Evolutionary conservation across 2,113 vertebrate species (phyloP), one percentile per base, ranked within the genome.

Genomic region (Azemiops feae): DNA sequence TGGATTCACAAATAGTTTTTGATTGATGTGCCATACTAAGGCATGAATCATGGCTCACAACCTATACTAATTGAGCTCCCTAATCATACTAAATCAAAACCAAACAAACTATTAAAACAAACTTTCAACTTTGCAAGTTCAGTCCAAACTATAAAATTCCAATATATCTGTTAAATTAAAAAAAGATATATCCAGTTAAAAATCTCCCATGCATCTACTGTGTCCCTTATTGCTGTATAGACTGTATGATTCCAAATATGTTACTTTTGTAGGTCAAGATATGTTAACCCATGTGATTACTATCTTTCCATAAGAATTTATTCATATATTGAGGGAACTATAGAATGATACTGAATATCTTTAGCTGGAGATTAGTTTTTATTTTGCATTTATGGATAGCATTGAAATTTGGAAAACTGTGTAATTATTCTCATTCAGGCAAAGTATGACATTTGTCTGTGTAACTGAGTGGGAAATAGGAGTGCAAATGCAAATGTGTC

Each of bases 371-470:
- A 94, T 95, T 92, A 94, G 95, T 97, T 95, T 94, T 22, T 91
- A 95, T 95, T 93, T 95, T 95, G 94, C 94, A 93, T 95, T 96
- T 91, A 95, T 93, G 81, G 95, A 93, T 91, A 58, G 94, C 95
- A 93, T 93, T 3, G 12, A 74, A 95, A 94, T 93, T 22, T 90
- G 30, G 30, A 86, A 60, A 43, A 25, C 12, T 23, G 81, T 3
- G 0, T 88, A 58, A 94, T 93, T 58, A 92, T 89, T 91, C 30
- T 92, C 91, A 95, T 10, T 74, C 74, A 54, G 89, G 92, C 87
- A 91, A 93, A 94, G 93, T 93, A 93, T 94, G 96, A 96, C 96
- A 97, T 97, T 96, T 97, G 96, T 95, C 96, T 94, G 0, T 22
- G 50, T 90, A 93, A 93, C 92, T 96, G 95, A 91, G 89, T 92